These are phyloP conservation scores for Isichthys henryi DNA, from an alignment of 2,113 vertebrate species.

Conservation along the genomic window DNA sequence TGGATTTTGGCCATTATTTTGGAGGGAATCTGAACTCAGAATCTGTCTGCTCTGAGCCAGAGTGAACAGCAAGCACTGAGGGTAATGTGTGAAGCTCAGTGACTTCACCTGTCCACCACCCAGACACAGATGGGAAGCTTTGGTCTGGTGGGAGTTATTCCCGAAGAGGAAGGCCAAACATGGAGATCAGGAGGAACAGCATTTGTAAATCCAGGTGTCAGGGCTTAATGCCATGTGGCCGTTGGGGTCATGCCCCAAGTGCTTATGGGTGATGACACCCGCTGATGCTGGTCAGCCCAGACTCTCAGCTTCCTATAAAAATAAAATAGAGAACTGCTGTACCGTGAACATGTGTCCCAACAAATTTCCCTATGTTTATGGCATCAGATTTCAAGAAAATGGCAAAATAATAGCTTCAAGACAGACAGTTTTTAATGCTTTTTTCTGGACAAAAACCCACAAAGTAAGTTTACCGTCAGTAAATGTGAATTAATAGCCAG, in stretches of 20 bases:
- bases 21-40: not conserved
- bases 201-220: not conserved
- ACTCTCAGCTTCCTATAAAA: not conserved
- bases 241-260: not conserved
- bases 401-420: not conserved
- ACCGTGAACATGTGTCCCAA: not conserved
- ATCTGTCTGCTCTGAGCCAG: slow-evolving; percentile 2
- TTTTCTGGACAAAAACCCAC: not conserved
- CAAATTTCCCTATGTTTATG: not conserved
- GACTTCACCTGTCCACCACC: not conserved
- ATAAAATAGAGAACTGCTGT: not conserved
- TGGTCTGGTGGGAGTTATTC: not conserved
- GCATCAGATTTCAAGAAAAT: not conserved
- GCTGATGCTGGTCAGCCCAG: not conserved
- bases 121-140: not conserved
- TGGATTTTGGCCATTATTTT: not conserved
- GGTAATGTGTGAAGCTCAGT: not conserved
- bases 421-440: not conserved
- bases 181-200: no score
- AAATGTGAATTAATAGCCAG: not conserved
- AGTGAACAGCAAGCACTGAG: not conserved
- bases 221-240: not conserved
- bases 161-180: not conserved
- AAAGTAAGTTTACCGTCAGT: not conserved
- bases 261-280: not conserved